These are phyloP conservation scores for Dicrurus megarhynchus DNA, from an alignment of 2,113 vertebrate species.

Conservation along the genomic window DNA sequence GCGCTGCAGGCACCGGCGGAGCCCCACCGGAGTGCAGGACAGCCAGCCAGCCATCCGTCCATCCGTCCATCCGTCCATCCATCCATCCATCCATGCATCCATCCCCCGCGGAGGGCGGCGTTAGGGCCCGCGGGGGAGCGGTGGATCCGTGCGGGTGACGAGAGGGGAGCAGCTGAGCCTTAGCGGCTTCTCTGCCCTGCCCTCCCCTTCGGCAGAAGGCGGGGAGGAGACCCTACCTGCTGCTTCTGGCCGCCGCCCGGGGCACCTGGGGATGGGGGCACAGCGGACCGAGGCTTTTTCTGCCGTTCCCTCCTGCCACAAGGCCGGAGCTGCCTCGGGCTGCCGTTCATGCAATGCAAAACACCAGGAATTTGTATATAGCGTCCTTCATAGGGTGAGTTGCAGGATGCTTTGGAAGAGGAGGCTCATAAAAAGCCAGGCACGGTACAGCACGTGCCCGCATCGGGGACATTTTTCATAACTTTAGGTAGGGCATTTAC, in stretches of 20 bases:
- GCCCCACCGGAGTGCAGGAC: not conserved
- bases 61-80: not conserved
- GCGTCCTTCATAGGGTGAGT: rapidly evolving
- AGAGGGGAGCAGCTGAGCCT: not conserved
- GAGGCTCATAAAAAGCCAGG: not conserved
- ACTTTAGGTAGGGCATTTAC: not conserved
- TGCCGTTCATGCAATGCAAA: not conserved
- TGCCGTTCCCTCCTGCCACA: not conserved
- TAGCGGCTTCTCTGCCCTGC: not conserved
- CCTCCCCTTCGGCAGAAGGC: not conserved
- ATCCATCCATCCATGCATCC: not conserved
- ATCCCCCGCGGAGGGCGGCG: not conserved
- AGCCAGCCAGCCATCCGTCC: not conserved
- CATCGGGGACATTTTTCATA: rapidly evolving
- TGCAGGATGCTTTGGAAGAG: not conserved
- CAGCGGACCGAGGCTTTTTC: not conserved
- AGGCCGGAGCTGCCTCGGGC: not conserved
- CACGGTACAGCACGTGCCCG: rapidly evolving
- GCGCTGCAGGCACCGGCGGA: not conserved
- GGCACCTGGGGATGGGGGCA: not conserved
- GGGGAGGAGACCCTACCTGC: no score
- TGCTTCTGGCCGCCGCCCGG: not conserved
- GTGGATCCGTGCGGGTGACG: not conserved
- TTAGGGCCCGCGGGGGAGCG: not conserved
- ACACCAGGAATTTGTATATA: not conserved